Evolutionary conservation across 2,797 vertebrate genomes (phyloP), one percentile per base, ranked within the genome.

Genomic region (Eleutherodactylus coqui): DNA sequence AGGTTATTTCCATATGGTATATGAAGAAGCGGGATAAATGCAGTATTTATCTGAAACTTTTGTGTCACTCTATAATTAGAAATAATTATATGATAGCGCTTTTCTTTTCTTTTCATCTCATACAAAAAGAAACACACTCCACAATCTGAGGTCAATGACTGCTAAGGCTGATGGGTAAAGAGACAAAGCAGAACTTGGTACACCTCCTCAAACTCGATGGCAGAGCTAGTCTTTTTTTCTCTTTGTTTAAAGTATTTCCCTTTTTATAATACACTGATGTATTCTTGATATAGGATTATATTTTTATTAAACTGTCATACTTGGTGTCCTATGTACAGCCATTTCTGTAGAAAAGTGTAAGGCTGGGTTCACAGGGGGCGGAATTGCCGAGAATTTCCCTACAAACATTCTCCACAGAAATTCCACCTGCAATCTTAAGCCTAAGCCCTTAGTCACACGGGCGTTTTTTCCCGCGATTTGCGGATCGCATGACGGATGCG

Each of bases 41-140:
- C 47, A 36, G 76, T 53, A 78, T 58, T 78, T 53, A 38, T 55
- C 76, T 78, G 49, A 38, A 58, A 78, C 17, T 36, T 78, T 78
- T 60, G 49, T 73, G 24, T 27, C 43, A 2, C 69, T 45, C 69
- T 73, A 27, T 73, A 43, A 73, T 73, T 53, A 55, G 10, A n/a
- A 10, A 21, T 53, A 73, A 73, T 73, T 73, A 45, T 73, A n/a
- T 73, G 69, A 41, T 73, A 45, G 41, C 5, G 36, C 24, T 36
- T 69, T 69, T 11, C 34, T 70, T 41, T 64, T 32, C 36, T 27
- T 73, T 73, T 73, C 24, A 73, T 45, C 69, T n/a, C 24, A 43
- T 27, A 73, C 24, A 73, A 73, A 73, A 27, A 45, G 38, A n/a
- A 41, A 70, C 36, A 16, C 38, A 19, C 45, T 72, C 69, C 69